Evolutionary conservation across 2,113 vertebrate genomes (phyloP).

Genomic region (Alaudala cheleensis): DNA sequence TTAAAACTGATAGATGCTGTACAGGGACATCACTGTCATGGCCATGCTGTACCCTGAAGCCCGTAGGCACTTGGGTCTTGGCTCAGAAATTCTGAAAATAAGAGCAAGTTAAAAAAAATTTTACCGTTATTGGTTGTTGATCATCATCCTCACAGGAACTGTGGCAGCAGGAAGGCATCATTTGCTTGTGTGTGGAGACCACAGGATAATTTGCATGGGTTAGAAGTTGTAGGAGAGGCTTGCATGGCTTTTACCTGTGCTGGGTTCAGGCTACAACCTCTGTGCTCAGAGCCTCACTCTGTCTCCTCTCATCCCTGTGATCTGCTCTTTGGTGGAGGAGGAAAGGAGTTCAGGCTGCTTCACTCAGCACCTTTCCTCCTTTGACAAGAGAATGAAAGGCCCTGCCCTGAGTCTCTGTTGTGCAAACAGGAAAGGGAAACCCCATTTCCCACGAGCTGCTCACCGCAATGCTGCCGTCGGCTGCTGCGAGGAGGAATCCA

Average conservation of each 20-base stretch:
- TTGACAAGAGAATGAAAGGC: background rate
- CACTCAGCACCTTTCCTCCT: background rate
- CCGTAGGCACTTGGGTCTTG: background rate
- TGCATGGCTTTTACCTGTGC: background rate
- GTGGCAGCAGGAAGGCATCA: accelerated
- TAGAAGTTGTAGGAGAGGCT: background rate
- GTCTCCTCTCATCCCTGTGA: background rate
- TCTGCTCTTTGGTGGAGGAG: background rate
- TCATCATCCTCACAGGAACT: background rate
- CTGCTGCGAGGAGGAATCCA: constrained; percentile 8
- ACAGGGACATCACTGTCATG: background rate
- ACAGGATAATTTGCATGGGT: background rate
- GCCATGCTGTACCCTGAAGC: background rate
- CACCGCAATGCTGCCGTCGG: background rate
- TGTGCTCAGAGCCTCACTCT: background rate
- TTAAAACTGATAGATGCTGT: background rate
- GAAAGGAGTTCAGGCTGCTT: background rate
- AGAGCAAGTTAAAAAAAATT: accelerated
- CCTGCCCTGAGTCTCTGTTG: background rate
- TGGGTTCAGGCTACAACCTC: background rate
- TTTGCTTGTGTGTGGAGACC: background rate
- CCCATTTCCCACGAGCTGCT: background rate
- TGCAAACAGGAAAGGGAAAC: background rate
- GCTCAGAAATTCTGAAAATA: background rate
- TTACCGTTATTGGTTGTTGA: background rate